Conservation (phyloP, 2,888 invertebrate genomes). For the Neocrepidodera transversa region DNA sequence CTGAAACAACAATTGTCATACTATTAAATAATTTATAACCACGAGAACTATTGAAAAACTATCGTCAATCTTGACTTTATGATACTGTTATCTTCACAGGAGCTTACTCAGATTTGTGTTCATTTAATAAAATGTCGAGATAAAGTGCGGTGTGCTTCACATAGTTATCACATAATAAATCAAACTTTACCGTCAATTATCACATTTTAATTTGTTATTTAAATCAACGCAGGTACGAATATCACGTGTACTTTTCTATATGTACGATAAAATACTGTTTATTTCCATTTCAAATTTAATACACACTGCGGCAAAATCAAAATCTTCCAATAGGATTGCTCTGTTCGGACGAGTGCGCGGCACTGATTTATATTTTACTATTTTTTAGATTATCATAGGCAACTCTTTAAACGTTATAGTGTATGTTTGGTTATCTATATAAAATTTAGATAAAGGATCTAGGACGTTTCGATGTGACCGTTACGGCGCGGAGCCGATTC, state of each 20-base stretch:
- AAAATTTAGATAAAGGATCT: no score
- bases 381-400: neutral
- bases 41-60: neutral
- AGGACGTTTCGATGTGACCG: no score
- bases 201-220: constrained; percentile 30
- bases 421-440: neutral
- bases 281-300: constrained; percentile 28
- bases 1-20: neutral
- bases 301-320: constrained; percentile 4
- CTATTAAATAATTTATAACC: neutral
- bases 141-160: neutral
- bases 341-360: no score
- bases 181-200: constrained; percentile 9
- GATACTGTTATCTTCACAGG: constrained; percentile 15
- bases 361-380: neutral
- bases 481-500: no score
- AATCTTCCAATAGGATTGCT: neutral
- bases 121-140: constrained; percentile 15
- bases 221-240: constrained; percentile 13
- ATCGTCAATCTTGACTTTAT: neutral
- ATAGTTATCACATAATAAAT: neutral
- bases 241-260: constrained; percentile 31
- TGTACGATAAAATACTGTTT: constrained; percentile 36
- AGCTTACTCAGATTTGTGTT: constrained; percentile 16
- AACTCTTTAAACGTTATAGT: neutral